Evolutionary conservation across 1,140 invertebrate genomes (phyloP).

Genomic region (Oscheius sp.): DNA sequence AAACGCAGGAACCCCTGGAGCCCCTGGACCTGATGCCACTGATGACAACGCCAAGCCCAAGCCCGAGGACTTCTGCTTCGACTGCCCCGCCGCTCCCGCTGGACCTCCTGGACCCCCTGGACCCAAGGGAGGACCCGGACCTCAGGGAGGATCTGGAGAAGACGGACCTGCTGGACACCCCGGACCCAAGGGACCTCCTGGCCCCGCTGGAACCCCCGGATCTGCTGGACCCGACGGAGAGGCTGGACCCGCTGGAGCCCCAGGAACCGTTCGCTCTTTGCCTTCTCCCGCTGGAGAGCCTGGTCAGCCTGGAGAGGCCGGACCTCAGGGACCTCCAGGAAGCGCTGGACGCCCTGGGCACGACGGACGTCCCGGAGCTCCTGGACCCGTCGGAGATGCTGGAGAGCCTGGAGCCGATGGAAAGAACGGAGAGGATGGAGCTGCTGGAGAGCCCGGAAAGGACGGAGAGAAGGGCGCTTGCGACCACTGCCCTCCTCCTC

Average conservation of each 20-base stretch:
- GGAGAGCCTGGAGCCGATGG: neutral
- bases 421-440: conserved; percentile 1
- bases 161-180: conserved; percentile 30
- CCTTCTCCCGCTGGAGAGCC: conserved; percentile 29
- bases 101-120: conserved; percentile 34
- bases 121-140: conserved; percentile 34
- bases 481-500: conserved; percentile 36
- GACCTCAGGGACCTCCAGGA: conserved; percentile 30
- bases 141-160: conserved; percentile 28
- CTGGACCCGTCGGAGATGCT: neutral
- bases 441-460: neutral
- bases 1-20: conserved; percentile 36
- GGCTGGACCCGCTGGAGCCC: conserved; percentile 29
- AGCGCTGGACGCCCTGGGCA: neutral
- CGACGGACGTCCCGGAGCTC: neutral
- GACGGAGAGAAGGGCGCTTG: conserved; percentile 9
- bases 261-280: conserved; percentile 31
- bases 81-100: conserved; percentile 33
- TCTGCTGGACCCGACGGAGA: conserved; percentile 29
- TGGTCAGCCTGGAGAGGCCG: conserved; percentile 25
- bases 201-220: conserved; percentile 35
- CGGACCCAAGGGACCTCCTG: conserved; percentile 32
- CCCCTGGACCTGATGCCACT: conserved; percentile 28
- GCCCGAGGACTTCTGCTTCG: conserved; percentile 39
- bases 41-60: conserved; percentile 35